Percentiles rank a stretch among this genome's conserved stretches.
phyloP scores from a whole-genome alignment of 2,797 vertebrate genomes.

The Natrix natrix region DNA sequence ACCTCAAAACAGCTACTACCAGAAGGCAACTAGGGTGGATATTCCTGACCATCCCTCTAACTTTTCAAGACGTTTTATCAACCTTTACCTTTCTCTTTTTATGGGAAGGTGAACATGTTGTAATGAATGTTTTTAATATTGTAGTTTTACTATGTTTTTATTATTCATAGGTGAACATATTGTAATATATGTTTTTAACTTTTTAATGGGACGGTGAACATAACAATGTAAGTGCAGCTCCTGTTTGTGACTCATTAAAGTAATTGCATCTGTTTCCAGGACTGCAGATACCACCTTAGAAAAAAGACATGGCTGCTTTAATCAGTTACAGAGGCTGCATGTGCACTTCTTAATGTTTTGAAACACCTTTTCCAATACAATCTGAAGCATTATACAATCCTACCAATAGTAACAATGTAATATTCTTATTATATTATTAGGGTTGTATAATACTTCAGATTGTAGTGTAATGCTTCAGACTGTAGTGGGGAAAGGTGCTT shows the following conservation, averaged over 20 bases:
- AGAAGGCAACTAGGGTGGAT: neutral
- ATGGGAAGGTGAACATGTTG: neutral
- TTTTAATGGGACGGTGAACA: neutral
- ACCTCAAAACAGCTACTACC: neutral
- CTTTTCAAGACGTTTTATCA: neutral
- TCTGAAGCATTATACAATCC: neutral
- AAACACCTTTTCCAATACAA: neutral
- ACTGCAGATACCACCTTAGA: neutral
- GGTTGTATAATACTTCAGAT: neutral
- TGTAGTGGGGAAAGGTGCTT: neutral
- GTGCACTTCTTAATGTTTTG: neutral
- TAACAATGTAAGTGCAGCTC: neutral
- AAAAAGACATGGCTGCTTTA: neutral
- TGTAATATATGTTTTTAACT: too few relatives aligned
- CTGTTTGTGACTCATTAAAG: neutral
- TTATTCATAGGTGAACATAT: too few relatives aligned
- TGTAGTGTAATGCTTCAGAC: neutral
- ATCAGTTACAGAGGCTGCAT: neutral
- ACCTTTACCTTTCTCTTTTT: neutral
- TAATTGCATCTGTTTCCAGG: neutral
- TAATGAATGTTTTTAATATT: too few relatives aligned
- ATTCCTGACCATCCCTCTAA: neutral
- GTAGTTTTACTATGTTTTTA: too few relatives aligned
- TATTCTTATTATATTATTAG: neutral
- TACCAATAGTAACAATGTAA: neutral